These are phyloP conservation scores for Rugalucina vietnamica DNA, from an alignment of 2,888 invertebrate species.

Conservation along the genomic window DNA sequence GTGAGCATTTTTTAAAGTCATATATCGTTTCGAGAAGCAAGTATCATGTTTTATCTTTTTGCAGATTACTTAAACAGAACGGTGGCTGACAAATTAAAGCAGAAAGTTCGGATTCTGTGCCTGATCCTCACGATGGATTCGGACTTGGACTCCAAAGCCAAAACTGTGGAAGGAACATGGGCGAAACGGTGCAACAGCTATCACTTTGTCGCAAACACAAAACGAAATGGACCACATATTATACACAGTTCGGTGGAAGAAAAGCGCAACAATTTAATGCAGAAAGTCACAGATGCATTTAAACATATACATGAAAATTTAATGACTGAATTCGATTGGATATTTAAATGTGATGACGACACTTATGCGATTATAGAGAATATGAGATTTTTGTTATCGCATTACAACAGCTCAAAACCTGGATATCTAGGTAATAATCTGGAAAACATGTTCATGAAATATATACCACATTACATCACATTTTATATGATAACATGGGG, in stretches of 20 bases:
- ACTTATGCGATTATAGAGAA: constrained; percentile 98
- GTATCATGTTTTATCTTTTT: no score
- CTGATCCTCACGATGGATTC: neutral
- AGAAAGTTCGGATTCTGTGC: no score
- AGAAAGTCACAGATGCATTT: constrained; percentile 97
- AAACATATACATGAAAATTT: constrained; percentile 92
- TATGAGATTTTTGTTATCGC: constrained; percentile 93
- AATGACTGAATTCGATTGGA: constrained; percentile 95
- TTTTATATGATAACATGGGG: no score
- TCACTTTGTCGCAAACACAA: constrained; percentile 82
- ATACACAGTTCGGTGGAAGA: constrained; percentile 24
- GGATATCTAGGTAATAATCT: no score
- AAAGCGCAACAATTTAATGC: constrained; percentile 90
- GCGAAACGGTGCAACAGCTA: constrained; percentile 89
- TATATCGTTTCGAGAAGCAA: no score
- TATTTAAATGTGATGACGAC: constrained; percentile 98
- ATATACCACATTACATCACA: no score
- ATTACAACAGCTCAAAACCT: constrained; percentile 89
- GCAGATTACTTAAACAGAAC: no score
- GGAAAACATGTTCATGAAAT: no score
- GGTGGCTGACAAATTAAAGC: no score
- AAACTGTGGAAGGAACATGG: constrained; percentile 97
- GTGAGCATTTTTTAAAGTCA: no score
- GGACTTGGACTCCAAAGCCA: constrained; percentile 92
- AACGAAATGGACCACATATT: constrained; percentile 86